Base-by-base conservation (phyloP, 1,140 invertebrate genomes). In the Kradibia gibbosae region DNA sequence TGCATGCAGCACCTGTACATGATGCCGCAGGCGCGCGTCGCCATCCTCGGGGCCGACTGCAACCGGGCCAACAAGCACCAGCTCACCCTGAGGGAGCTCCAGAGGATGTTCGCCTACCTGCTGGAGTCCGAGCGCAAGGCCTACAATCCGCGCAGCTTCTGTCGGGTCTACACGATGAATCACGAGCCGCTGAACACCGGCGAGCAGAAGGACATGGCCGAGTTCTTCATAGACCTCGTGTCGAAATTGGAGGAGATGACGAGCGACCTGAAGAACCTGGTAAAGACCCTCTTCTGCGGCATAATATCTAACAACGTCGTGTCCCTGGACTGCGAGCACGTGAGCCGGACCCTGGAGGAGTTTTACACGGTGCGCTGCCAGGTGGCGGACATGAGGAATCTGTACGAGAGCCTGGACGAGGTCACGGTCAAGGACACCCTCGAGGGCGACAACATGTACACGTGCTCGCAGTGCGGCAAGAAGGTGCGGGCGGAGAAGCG, bases 201-300 rank as follows among this genome's bases (percentile, higher is more conserved):
- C 0, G 98, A 99, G 89, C 98, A 99, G 89, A 99, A 99, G 88
- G 98, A 99, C 87, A 99, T 99, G 98, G 97, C 97, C 0, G 98
- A 99, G 90, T 99, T 99, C 91, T 99, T 99, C 86, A 99, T 98
- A 60, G 97, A 99, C 91, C 93, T 99, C 1, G 97, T 99, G 13
- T 97, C 96, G 10, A 99, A 99, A 89, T 89, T 99, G 1, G 98
- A 99, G 90, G 98, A 99, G 90, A 99, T 98, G 97, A 97, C 97
- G 0, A 95, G 96, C 0, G 95, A 98, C 81, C 88, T 99, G 65
- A 98, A 98, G 91, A 95, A 95, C 77, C 91, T 98, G 57, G 96
- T 99, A 0, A 99, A 99, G 89, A 96, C 94, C 34, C 90, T 98
- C 17, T 99, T 99, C 90, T 98, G 97, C 84, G 98, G 98, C 50